Evolutionary conservation across 2,797 vertebrate genomes (phyloP), one percentile per base, ranked within the genome.

Genomic region (Rhyacichthys aspro): DNA sequence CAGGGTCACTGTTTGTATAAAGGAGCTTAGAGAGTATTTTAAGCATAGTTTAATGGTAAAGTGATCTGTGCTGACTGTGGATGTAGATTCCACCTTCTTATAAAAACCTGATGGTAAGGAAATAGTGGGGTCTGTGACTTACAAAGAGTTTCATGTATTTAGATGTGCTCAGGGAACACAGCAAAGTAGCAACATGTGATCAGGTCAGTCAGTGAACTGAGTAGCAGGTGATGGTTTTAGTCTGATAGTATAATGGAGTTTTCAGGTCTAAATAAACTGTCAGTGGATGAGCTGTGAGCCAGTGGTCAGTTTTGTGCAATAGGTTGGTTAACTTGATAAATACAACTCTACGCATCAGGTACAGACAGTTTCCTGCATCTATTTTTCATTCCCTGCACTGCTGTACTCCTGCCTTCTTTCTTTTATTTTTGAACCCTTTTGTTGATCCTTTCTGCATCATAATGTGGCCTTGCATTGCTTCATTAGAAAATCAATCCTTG

Each of bases 391-490:
- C 48, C 56, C 70, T 67, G 52, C 74, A 68, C 72, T 76, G 59
- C 70, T 67, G 15, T 80, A 32, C 45, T 69, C 47, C 59, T 63
- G 34, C 34, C 70, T 80, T 77, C 38, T 39, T 55, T 79, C 81
- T 15, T 16, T 66, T 85, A 73, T 42, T 43, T 62, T 79, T 81
- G 14, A 8, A 64, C 52, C 44, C 28, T 76, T 79, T 77, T 69
- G 23, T 79, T 52, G 80, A 54, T 78, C 67, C 68, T 86, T 54
- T 93, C 81, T 83, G 78, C 83, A 77, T 89, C 76, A 88, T 90
- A 78, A 82, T 83, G 93, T 93, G 94, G 95, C 94, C 95, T 95
- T 95, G 94, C 93, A 93, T 94, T 78, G 91, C 90, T 88, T 87
- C 83, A 90, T 88, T 91, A 90, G 79, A 87, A 82, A 83, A 90